Conservation (phyloP, 2,797 vertebrate species). For the Melanotaenia trifasciata region DNA sequence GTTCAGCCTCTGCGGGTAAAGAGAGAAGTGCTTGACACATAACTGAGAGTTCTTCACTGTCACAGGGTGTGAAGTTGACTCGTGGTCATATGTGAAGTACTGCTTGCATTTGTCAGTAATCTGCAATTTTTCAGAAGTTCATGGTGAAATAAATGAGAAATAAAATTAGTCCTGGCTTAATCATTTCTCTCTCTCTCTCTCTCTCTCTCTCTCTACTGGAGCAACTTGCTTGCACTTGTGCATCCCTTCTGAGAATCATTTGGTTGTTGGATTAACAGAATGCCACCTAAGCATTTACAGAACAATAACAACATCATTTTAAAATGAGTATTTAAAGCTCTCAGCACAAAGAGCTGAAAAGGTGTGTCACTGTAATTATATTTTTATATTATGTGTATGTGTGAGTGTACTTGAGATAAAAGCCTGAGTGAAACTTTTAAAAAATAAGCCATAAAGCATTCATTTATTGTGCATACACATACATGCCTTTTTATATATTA, state of each 20-base stretch:
- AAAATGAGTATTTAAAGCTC: constrained; percentile 49
- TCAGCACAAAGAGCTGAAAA: constrained; percentile 12
- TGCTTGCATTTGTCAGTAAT: background rate
- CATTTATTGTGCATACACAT: background rate
- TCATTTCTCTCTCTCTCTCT: background rate
- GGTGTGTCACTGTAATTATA: constrained; percentile 3
- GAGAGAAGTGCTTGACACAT: constrained; percentile 11
- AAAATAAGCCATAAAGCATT: background rate
- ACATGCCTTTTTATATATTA: background rate
- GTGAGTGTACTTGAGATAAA: background rate
- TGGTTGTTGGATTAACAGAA: background rate
- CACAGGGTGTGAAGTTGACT: constrained; percentile 7
- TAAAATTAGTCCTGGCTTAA: background rate
- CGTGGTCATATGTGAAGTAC: background rate
- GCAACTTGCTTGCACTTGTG: background rate
- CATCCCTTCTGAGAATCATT: fast-evolving
- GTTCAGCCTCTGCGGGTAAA: constrained; percentile 59
- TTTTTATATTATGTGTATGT: background rate
- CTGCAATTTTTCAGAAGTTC: constrained; percentile 2
- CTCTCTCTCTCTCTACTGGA: background rate
- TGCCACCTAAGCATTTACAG: background rate
- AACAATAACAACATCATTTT: background rate
- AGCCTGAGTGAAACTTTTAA: background rate
- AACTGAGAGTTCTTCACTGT: background rate
- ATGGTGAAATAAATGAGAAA: background rate